Base-by-base conservation (phyloP, 2,113 vertebrate species). In the Campylomormyrus numenius region DNA sequence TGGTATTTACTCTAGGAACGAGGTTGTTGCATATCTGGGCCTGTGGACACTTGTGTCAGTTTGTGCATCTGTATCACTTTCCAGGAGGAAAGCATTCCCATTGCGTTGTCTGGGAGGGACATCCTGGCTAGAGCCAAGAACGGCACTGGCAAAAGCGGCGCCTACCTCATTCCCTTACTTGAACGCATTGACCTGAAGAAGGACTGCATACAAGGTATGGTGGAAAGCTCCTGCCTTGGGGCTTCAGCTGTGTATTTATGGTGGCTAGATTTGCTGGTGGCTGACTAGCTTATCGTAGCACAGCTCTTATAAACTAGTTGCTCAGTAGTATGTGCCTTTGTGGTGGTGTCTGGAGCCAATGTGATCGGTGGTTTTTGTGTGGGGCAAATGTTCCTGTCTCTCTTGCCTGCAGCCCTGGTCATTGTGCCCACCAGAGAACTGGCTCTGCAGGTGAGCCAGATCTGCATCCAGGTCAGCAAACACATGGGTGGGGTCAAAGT, bases 161-260 rank as follows among this genome's bases (percentile, higher is more conserved):
- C 98, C 98, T 99, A 99, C 98, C 98, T 99, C 98, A 99, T 99
- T 97, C 98, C 98, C 96, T 98, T 99, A 98, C 98, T 99, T 98
- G 98, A 99, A 98, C 97, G 98, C 92, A 98, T 99, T 94, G 98
- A 99, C 97, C 97, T 99, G 95, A 99, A 99, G 97, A 99, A 95
- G 96, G 98, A 99, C 95, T 97, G 96, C 95, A 99, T 99, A 97
- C 98, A 99, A 98, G 98, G 98, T 99, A 91, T 94, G 96, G 4
- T 5, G 1, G 74, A 11, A 42, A 19, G 35, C 13, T 42, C 17
- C 35, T 80, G 35, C 74, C 35, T 19, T 7, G 35, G 74, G 5
- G 35, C 35, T 42, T 39, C 6, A 19, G 31, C 31, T 42, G 35
- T 80, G 74, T 27, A 31, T 80, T 42, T 80, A 42, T 35, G 15